Evolutionary conservation across 2,888 invertebrate genomes (phyloP).

Genomic region (Nomada fucata): DNA sequence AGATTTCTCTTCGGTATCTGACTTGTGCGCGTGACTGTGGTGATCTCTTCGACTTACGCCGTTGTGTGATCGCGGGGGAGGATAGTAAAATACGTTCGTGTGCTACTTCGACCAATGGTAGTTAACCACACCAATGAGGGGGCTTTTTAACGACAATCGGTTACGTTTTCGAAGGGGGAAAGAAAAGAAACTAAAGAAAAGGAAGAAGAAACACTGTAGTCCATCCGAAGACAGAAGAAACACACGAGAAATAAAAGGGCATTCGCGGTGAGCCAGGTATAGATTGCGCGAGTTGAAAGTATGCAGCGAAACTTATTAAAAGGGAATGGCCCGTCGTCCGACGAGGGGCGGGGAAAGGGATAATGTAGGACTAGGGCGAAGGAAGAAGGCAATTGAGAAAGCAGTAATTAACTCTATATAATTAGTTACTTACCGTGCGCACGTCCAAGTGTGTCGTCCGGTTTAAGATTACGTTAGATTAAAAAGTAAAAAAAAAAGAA

Average conservation of each 20-base stretch:
- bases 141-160: constrained; percentile 68
- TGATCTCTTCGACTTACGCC: constrained; percentile 56
- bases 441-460: constrained; percentile 80
- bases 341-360: constrained; percentile 34
- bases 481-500: constrained; percentile 48
- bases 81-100: constrained; percentile 6
- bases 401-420: constrained; percentile 65
- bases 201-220: constrained; percentile 23
- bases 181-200: constrained; percentile 18
- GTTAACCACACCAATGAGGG: constrained; percentile 49
- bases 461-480: constrained; percentile 68
- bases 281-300: constrained; percentile 13
- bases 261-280: constrained; percentile 51
- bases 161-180: constrained; percentile 43
- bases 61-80: constrained; percentile 22
- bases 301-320: constrained; percentile 4
- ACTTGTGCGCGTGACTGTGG: constrained; percentile 27
- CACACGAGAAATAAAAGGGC: constrained; percentile 50
- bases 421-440: constrained; percentile 76
- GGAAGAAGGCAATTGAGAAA: constrained; percentile 54
- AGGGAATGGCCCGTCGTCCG: constrained; percentile 47
- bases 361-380: constrained; percentile 32
- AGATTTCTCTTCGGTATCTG: constrained; percentile 40
- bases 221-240: constrained; percentile 46
- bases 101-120: constrained; percentile 54